Conservation (phyloP, 2,888 invertebrate genomes). For the Andrena marginata region DNA sequence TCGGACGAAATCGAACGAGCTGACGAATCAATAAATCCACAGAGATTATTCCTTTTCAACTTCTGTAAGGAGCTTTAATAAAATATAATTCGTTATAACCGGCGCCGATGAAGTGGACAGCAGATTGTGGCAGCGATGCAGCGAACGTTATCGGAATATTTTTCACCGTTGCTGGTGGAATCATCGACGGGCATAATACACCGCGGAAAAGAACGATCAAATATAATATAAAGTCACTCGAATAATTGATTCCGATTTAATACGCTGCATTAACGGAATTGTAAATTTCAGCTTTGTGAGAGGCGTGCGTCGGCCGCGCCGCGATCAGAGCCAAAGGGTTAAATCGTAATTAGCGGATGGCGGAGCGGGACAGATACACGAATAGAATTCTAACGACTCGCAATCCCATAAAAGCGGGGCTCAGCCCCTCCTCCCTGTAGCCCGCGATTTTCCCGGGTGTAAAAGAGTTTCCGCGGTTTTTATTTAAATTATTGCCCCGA, state of each 20-base stretch:
- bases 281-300: constrained; percentile 67
- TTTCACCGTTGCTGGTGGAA: constrained; percentile 11
- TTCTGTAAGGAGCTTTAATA: constrained; percentile 5
- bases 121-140: not conserved
- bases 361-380: constrained; percentile 54
- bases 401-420: constrained; percentile 55
- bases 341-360: constrained; percentile 71
- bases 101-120: not conserved
- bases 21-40: not conserved
- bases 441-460: constrained; percentile 25
- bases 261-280: constrained; percentile 68
- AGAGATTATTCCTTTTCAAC: not conserved
- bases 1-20: not conserved
- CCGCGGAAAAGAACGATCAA: constrained; percentile 51
- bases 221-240: constrained; percentile 58
- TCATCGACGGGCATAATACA: constrained; percentile 24
- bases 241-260: constrained; percentile 68
- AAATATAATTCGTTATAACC: constrained; percentile 5
- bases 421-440: not conserved
- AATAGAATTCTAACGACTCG: constrained; percentile 59
- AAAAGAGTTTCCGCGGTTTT: constrained; percentile 33
- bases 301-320: constrained; percentile 17
- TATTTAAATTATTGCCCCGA: constrained; percentile 42
- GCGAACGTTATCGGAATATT: constrained; percentile 24
- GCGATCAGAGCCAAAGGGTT: constrained; percentile 60